Evolutionary conservation across 1,140 invertebrate species (phyloP).

Genomic region (Rhizoglyphus robini): DNA sequence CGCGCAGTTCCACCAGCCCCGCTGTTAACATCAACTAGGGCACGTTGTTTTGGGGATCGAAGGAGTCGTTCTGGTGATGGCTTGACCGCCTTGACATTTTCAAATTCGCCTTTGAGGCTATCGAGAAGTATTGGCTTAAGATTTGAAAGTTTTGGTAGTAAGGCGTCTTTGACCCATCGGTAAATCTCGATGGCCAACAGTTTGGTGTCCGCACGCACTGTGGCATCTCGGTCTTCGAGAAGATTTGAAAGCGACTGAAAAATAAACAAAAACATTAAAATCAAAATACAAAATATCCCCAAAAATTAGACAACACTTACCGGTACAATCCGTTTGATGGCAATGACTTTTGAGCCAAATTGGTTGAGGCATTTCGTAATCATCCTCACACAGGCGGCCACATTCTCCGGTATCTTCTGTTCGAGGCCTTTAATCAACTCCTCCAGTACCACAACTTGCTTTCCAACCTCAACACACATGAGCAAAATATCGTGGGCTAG

Average conservation of each 20-base stretch:
- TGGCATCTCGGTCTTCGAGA: conserved; percentile 80
- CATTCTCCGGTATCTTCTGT: conserved; percentile 92
- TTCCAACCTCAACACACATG: conserved; percentile 92
- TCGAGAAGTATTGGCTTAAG: conserved; percentile 73
- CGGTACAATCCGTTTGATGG: conserved; percentile 75
- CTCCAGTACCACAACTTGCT: conserved; percentile 75
- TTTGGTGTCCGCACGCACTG: conserved; percentile 79
- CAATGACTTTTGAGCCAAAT: conserved; percentile 82
- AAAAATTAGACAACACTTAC: conserved; percentile 9
- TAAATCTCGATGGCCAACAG: conserved; percentile 76
- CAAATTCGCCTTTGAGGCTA: conserved; percentile 78
- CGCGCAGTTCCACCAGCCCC: conserved; percentile 33
- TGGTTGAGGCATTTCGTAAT: conserved; percentile 61
- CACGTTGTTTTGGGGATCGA: conserved; percentile 69
- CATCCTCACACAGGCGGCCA: conserved; percentile 62
- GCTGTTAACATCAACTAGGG: conserved; percentile 40
- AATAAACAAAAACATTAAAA: not conserved
- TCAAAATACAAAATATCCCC: not conserved
- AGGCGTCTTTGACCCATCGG: conserved; percentile 70
- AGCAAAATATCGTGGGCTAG: conserved; percentile 70
- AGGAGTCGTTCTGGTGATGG: conserved; percentile 61
- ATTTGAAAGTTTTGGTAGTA: conserved; percentile 68
- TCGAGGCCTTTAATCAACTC: conserved; percentile 76
- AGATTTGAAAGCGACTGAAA: conserved; percentile 53
- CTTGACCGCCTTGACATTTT: conserved; percentile 52